These are phyloP conservation scores for Philonicus albiceps DNA, from an alignment of 2,888 invertebrate genomes.

Conservation along the genomic window DNA sequence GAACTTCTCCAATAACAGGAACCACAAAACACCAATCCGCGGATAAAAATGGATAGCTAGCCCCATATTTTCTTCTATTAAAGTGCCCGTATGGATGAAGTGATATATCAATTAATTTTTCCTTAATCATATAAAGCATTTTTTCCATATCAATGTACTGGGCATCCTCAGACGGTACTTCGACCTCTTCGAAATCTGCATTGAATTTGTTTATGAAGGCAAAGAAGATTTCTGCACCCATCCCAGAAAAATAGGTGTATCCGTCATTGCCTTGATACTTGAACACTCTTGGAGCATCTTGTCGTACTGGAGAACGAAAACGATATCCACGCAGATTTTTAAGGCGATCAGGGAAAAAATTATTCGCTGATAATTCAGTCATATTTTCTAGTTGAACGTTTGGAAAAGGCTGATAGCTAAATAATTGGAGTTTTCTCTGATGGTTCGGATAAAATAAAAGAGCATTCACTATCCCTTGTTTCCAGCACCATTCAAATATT, in stretches of 20 bases:
- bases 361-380: not conserved
- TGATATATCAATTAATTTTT: conserved; percentile 15
- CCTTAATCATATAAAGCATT: not conserved
- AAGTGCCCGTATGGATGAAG: conserved; percentile 39
- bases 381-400: not conserved
- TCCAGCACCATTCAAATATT: conserved; percentile 32
- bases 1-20: conserved; percentile 13
- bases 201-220: conserved; percentile 24
- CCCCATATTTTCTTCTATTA: not conserved
- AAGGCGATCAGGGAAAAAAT: not conserved
- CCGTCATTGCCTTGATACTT: not conserved
- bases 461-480: conserved; percentile 29
- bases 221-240: conserved; percentile 14
- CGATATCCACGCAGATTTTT: conserved; percentile 30
- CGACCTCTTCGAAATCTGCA: conserved; percentile 5
- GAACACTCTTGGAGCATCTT: conserved; percentile 40
- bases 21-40: conserved; percentile 30
- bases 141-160: not conserved
- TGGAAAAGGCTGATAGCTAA: conserved; percentile 39
- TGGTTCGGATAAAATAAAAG: not conserved
- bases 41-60: conserved; percentile 15
- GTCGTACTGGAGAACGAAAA: conserved; percentile 40
- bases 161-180: not conserved
- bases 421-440: not conserved
- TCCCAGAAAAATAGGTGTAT: not conserved